Percentiles rank a stretch among this genome's conserved stretches.
Conservation (phyloP, 2,888 invertebrate species). For the Ceramica pisi region DNA sequence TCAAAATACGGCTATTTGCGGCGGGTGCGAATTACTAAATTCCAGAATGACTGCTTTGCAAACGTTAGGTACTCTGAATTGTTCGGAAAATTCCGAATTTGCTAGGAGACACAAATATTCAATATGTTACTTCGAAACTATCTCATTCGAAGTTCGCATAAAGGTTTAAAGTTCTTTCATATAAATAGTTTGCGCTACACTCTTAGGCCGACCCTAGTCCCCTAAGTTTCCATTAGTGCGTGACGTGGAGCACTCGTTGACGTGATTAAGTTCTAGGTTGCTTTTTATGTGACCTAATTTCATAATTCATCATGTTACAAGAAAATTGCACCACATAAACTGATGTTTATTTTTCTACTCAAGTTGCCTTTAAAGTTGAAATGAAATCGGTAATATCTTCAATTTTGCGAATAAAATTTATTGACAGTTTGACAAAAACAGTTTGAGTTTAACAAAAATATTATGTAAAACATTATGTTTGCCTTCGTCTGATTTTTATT, state of each 20-base stretch:
- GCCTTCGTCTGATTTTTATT: background rate
- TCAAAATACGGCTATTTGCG: too few species aligned
- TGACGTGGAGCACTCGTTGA: constrained; percentile 57
- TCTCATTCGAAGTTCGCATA: background rate
- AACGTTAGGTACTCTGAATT: background rate
- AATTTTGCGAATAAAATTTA: background rate
- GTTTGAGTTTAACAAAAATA: background rate
- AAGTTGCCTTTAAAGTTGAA: constrained; percentile 1
- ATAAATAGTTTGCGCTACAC: constrained; percentile 14
- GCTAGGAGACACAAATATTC: background rate
- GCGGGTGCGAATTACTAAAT: background rate
- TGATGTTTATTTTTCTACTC: constrained; percentile 29
- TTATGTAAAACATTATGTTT: background rate
- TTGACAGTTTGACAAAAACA: background rate
- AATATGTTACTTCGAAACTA: background rate
- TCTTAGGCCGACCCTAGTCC: constrained; percentile 27
- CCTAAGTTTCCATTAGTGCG: constrained; percentile 58
- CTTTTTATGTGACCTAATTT: constrained; percentile 70
- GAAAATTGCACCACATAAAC: constrained; percentile 50
- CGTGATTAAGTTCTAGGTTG: constrained; percentile 66
- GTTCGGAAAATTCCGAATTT: background rate
- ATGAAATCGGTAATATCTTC: background rate
- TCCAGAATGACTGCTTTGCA: too few species aligned
- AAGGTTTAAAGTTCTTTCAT: background rate
- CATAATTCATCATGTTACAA: constrained; percentile 55